Evolutionary conservation across 2,888 invertebrate species (phyloP), one percentile per base, ranked within the genome.

Genomic region (Phengaris alcon): DNA sequence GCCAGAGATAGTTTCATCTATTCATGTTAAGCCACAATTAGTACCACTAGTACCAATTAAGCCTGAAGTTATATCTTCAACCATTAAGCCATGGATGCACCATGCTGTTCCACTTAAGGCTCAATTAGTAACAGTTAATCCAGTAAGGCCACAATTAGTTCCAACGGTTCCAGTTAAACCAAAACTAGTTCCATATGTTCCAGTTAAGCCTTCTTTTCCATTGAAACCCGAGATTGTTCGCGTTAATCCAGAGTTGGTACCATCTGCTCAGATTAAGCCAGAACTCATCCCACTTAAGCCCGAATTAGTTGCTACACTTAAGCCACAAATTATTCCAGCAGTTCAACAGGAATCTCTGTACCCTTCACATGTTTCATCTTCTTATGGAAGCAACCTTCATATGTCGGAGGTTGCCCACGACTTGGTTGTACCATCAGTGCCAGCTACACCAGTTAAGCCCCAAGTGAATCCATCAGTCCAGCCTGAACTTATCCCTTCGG

Each of bases 351-450:
- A 69, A 3, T n/a, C 69, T 46, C 48, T 48, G n/a, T 48, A 69
- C 46, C 69, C 69, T n/a, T 15, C 48, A 48, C 69, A 69, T 48
- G 6, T 15, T 13, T 48, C 46, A 48, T 10, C 69, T 44, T 64
- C 64, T 64, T 64, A 64, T 64, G 48, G 69, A 48, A 69, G n/a
- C 48, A 69, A 69, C 69, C 48, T 15, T 48, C 69, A 69, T 44
- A n/a, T n/a, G 8, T 69, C 46, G 2, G n/a, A 64, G 13, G 12
- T 64, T 6, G 12, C 64, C 64, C 64, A 64, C 35, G 64, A 13
- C 35, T 15, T 64, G 22, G 59, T 35, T 64, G 59, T 64, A 48
- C 46, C 46, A 4, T n/a, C 48, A 6, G 48, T 15, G 9, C 15
- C 69, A 44, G 48, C 48, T n/a, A 22, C n/a, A 46, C n/a, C 69